Conservation (phyloP, 2,113 vertebrate species). For the Zapus hudsonius region DNA sequence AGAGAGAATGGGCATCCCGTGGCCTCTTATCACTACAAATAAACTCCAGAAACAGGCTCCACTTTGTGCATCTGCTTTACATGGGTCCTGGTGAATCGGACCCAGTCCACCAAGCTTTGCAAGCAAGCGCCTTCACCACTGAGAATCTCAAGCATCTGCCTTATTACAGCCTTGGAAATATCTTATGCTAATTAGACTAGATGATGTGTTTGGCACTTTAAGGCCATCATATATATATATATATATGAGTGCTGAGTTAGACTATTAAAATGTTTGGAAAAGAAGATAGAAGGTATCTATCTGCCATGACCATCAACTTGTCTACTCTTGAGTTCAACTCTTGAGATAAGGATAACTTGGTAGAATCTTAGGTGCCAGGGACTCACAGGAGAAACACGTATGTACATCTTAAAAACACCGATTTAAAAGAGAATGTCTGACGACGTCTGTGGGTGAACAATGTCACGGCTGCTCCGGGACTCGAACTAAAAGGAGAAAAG, state of each 20-base stretch:
- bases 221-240: not conserved
- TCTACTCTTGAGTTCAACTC: not conserved
- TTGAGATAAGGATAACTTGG: not conserved
- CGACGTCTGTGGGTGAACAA: not conserved
- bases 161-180: not conserved
- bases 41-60: too few species aligned
- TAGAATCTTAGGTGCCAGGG: not conserved
- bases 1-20: too few species aligned
- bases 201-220: not conserved
- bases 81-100: too few species aligned
- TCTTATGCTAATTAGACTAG: not conserved
- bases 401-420: not conserved
- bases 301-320: not conserved
- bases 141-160: not conserved
- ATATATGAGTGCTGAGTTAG: not conserved
- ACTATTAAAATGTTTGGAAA: not conserved
- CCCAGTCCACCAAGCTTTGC: too few species aligned
- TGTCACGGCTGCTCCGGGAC: not conserved
- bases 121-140: too few species aligned
- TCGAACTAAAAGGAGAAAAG: conserved; percentile 13
- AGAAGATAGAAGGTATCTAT: not conserved
- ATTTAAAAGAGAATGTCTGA: not conserved
- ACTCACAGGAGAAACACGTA: not conserved
- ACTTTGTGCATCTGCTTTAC: too few species aligned
- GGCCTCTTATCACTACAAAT: too few species aligned